phyloP scores from a whole-genome alignment of 2,888 invertebrate species.

The Lochmaea crataegi region DNA sequence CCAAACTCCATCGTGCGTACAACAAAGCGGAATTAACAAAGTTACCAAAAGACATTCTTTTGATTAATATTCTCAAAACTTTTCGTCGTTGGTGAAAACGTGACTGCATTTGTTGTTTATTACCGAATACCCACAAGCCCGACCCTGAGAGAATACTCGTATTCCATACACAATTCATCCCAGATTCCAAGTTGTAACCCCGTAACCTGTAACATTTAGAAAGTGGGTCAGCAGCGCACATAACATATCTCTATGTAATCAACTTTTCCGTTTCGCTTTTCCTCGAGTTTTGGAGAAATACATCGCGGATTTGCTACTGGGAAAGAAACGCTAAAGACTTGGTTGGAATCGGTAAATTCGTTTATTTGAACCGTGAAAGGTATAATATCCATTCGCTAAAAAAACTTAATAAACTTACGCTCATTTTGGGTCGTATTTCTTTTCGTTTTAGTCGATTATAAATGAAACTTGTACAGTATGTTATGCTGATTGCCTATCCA shows the following conservation, averaged over 20 bases:
- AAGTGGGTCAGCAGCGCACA: slow-evolving; percentile 39
- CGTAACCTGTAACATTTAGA: slow-evolving; percentile 45
- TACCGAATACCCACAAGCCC: background rate
- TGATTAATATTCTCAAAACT: background rate
- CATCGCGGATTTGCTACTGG: background rate
- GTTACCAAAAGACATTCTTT: background rate
- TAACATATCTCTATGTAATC: slow-evolving; percentile 15
- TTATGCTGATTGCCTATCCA: background rate
- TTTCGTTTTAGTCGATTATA: no score
- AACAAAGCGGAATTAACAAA: background rate
- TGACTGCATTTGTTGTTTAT: background rate
- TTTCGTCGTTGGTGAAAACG: background rate
- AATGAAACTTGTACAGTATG: background rate
- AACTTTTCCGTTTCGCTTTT: slow-evolving; percentile 10
- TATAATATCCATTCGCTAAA: background rate
- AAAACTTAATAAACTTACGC: no score
- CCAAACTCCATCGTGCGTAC: background rate
- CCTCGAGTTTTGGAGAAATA: slow-evolving; percentile 1
- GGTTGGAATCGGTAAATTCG: background rate
- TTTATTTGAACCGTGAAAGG: background rate
- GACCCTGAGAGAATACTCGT: slow-evolving; percentile 10
- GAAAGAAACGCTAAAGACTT: background rate
- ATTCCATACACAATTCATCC: slow-evolving; percentile 14
- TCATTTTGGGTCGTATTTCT: no score
- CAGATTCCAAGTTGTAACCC: slow-evolving; percentile 31